A percentile compares a stretch with the other conserved stretches of the same genome.
These are phyloP conservation scores for Zygogramma bicolorata DNA, from an alignment of 2,888 invertebrate species.

Conservation along the genomic window DNA sequence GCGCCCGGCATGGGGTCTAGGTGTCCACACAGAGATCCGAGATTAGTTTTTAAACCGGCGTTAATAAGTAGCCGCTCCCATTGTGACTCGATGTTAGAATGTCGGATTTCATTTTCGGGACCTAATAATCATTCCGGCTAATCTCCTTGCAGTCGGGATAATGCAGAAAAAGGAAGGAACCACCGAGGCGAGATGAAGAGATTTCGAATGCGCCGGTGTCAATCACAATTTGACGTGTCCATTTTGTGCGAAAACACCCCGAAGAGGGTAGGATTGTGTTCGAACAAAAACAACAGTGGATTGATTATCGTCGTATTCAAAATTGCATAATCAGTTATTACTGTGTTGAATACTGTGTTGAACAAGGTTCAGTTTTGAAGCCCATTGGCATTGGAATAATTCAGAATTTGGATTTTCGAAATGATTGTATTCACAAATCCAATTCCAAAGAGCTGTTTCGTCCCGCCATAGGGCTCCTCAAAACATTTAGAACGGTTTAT, in stretches of 20 bases:
- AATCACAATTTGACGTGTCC: not conserved
- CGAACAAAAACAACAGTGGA: no score
- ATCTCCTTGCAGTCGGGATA: conserved; percentile 11
- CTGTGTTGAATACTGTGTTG: no score
- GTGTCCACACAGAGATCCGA: conserved; percentile 59
- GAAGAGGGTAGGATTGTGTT: no score
- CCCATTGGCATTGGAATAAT: no score
- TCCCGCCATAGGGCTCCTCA: no score
- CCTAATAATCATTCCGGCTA: conserved; percentile 5
- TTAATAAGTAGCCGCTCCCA: conserved; percentile 50
- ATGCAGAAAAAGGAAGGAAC: not conserved
- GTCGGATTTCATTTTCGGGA: conserved; percentile 18
- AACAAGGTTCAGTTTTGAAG: no score
- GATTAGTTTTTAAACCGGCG: conserved; percentile 57
- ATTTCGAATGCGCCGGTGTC: not conserved
- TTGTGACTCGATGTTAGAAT: conserved; percentile 36
- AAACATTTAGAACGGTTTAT: no score
- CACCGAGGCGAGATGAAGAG: not conserved
- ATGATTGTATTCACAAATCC: no score
- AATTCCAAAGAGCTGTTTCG: no score
- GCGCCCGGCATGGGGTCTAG: conserved; percentile 54
- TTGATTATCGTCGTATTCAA: no score
- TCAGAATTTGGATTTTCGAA: no score
- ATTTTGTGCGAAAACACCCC: not conserved
- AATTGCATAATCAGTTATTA: no score